Evolutionary conservation across 2,113 vertebrate genomes (phyloP), one percentile per base, ranked within the genome.

Genomic region (Lepus europaeus): DNA sequence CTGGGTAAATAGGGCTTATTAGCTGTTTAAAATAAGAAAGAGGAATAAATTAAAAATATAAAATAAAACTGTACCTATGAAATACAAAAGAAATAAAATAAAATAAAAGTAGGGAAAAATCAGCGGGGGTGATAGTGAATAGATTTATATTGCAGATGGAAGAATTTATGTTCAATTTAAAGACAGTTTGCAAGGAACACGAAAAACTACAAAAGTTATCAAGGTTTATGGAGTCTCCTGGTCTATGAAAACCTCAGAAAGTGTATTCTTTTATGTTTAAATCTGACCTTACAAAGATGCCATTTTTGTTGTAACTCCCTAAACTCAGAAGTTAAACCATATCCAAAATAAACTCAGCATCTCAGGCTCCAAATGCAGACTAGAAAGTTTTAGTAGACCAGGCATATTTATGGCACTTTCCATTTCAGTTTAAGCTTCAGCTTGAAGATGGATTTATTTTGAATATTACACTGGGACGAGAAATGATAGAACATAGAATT

Each of bases 131-230:
- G 56, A 19, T 14, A 19, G 14, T 59, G 19, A 7, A 90, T 31
- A 27, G 8, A 49, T 89, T 96, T 90, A 9, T 74, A 79, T 72
- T 45, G 22, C 23, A 83, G 49, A 45, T 69, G 92, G 82, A 90
- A 96, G 76, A 97, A 92, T 90, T 90, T 84, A 79, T 78, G 87
- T 95, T 97, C 95, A 96, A 61, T 25, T 90, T 88, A 89, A 96
- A 81, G 92, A 92, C 96, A 96, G 59, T 91, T 94, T 95, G 33
- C 80, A 94, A 91, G 81, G 25, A 79, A 19, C 33, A 31, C 61
- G 33, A 63, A 94, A 96, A 95, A 68, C 51, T 68, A 59, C 89
- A 92, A 78, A n/a, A 80, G 29, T 69, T 85, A 79, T 56, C n/a
- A 90, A 84, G 64, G 31, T 82, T 83, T 70, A 77, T 59, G 36